These are phyloP conservation scores for Bagarius yarrelli DNA, from an alignment of 2,113 vertebrate genomes.

Conservation along the genomic window DNA sequence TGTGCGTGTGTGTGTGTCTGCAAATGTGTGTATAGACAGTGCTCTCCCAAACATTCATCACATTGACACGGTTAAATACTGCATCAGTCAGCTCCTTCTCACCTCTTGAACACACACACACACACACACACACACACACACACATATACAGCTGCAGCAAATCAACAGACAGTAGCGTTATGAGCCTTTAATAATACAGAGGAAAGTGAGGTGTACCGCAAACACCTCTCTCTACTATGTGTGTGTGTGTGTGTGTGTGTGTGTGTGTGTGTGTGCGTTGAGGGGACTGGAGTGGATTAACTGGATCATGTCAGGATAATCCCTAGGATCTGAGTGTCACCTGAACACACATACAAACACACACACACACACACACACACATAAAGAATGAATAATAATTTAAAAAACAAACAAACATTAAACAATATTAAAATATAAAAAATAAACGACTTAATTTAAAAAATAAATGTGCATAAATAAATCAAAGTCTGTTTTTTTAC, in stretches of 20 bases:
- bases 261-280: not conserved
- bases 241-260: not conserved
- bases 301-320: not conserved
- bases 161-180: not conserved
- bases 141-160: slow-evolving; percentile 1
- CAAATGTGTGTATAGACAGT: slow-evolving; percentile 37
- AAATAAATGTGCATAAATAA: no score
- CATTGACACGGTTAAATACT: no score
- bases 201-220: not conserved
- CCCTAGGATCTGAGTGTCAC: not conserved
- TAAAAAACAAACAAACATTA: not conserved
- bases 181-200: not conserved
- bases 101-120: slow-evolving; percentile 28
- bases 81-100: no score
- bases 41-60: no score
- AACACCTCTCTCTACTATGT: not conserved
- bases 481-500: slow-evolving; percentile 46
- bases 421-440: not conserved
- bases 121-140: slow-evolving; percentile 31
- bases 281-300: not conserved
- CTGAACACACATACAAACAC: not conserved
- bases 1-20: slow-evolving; percentile 11
- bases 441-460: no score
- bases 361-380: no score
- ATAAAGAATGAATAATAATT: not conserved